Base-by-base conservation (phyloP, 2,888 invertebrate species). In the Tinea semifulvella region DNA sequence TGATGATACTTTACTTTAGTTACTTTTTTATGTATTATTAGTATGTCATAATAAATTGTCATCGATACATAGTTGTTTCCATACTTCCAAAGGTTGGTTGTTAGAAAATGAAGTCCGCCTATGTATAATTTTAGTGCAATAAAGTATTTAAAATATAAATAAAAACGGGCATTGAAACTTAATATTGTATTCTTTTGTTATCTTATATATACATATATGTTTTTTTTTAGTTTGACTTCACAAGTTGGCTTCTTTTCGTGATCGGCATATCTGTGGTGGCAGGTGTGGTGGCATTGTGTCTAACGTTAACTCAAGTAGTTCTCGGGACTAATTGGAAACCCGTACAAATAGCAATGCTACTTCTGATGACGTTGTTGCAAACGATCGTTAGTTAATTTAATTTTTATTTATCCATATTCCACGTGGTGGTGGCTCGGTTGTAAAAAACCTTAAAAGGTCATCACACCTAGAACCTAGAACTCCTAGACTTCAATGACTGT, bases 171-270 rank as follows among this genome's bases (percentile, higher is more conserved):
- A 7, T 27, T 7, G 8, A 11, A 4, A 4, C 8, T 7, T 27
- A 11, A 27, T 3, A 27, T 7, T n/a, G 27, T 27, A 27, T 11
- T n/a, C 5, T 27, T 27, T 3, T 10, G 3, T 11, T 10, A 27
- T 27, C 5, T 27, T 27, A 11, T 7, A 11, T 4, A 27, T 27
- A 11, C n/a, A 27, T 27, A n/a, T n/a, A n/a, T 27, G 27, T 27
- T 10, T 10, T 27, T 27, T 43, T 43, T 31, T 31, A 43, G 43
- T 43, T 43, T 28, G 43, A 43, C 20, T 43, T 43, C 43, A 31
- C 43, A 10, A 31, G 31, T 28, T 43, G 43, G 43, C 7, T 43
- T 7, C 8, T 43, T 2, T 43, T 31, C 11, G 20, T 31, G 18
- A 11, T 43, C 2, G 31, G 13, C 2, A 26, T 43, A 10, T 11